Evolutionary conservation across 92 coral and sea anemone genomes (phyloP).

Genomic region (Phenganax marumi): DNA sequence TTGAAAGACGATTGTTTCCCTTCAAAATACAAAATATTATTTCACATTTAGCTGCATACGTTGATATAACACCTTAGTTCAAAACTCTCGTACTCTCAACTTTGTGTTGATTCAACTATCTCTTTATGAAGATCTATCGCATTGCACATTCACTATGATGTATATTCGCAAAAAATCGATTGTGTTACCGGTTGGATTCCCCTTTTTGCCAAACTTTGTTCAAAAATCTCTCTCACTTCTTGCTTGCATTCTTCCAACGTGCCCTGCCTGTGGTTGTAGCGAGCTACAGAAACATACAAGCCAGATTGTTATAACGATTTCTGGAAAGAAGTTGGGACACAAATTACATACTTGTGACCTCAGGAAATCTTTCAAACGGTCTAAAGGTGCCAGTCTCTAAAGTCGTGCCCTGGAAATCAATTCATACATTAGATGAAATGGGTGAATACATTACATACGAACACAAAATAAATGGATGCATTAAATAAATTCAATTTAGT

Average conservation of each 20-base stretch:
- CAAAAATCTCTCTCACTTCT: conserved; percentile 74
- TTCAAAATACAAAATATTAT: conserved; percentile 1
- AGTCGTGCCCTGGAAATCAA: conserved; percentile 71
- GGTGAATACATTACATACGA: not conserved
- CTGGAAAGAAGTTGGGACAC: not conserved
- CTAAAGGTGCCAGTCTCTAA: conserved; percentile 81
- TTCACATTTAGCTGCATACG: not conserved
- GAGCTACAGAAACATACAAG: conserved; percentile 60
- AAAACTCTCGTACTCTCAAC: too few relatives aligned
- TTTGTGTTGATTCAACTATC: too few relatives aligned
- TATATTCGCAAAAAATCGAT: not conserved
- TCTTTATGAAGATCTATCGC: too few relatives aligned
- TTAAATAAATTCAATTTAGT: too few relatives aligned
- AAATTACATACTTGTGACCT: conserved; percentile 70
- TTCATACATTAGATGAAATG: not conserved
- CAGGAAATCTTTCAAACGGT: conserved; percentile 72
- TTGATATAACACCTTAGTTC: not conserved
- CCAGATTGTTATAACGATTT: not conserved
- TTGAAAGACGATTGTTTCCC: conserved; percentile 71
- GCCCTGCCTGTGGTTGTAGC: conserved; percentile 71
- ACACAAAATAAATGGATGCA: too few relatives aligned
- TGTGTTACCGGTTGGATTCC: conserved; percentile 71
- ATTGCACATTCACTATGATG: not conserved
- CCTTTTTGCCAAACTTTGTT: conserved; percentile 70
- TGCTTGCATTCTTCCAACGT: conserved; percentile 74